A percentile compares a stretch with the other conserved stretches of the same genome.
These are phyloP conservation scores for Cichlasoma orientale DNA, from an alignment of 2,797 vertebrate species.

Conservation along the genomic window DNA sequence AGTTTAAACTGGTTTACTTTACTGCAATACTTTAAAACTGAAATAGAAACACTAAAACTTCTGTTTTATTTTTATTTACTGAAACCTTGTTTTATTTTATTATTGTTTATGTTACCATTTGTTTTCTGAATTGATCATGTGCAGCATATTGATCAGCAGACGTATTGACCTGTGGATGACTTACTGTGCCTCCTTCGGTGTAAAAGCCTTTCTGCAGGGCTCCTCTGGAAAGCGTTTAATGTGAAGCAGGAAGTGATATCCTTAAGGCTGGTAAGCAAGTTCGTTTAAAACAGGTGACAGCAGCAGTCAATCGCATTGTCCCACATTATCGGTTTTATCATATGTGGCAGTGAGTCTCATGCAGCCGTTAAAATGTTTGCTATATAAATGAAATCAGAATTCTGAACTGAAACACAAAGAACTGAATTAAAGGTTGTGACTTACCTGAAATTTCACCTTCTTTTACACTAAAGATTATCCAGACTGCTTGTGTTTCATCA, in stretches of 20 bases:
- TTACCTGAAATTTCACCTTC: background rate
- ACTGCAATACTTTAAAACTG: background rate
- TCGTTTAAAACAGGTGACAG: background rate
- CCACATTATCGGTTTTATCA: background rate
- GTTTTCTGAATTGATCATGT: background rate
- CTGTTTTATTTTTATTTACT: background rate
- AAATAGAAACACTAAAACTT: slow-evolving; percentile 15
- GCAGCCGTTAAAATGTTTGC: background rate
- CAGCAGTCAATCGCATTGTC: background rate
- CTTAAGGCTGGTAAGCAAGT: background rate
- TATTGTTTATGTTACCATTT: background rate
- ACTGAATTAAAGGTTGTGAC: background rate
- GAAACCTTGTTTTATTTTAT: background rate
- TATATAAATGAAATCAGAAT: background rate
- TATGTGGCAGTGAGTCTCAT: background rate
- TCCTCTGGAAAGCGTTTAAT: no score
- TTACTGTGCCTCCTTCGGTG: background rate
- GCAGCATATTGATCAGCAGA: background rate
- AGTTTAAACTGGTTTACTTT: background rate
- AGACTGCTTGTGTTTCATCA: background rate
- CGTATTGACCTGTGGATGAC: background rate
- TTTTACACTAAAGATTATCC: background rate
- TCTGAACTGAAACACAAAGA: background rate
- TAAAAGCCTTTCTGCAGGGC: background rate
- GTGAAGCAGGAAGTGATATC: background rate